Percentiles rank a stretch among this genome's conserved stretches.
Evolutionary conservation across 2,797 vertebrate genomes (phyloP).

Genomic region (Mormyrops attenuatus): DNA sequence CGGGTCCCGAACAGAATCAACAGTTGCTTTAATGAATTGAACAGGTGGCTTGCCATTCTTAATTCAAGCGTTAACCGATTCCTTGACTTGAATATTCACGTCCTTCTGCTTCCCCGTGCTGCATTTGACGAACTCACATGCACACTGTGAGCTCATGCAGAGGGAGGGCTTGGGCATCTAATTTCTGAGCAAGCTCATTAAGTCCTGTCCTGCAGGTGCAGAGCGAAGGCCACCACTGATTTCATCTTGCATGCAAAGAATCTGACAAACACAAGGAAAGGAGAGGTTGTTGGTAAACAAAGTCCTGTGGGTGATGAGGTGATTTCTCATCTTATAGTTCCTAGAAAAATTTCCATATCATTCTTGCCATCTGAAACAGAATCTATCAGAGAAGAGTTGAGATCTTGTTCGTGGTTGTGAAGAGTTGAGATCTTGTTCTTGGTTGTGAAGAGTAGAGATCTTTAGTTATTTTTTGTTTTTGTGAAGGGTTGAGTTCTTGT

Average conservation of each 20-base stretch:
- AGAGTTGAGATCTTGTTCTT: background rate
- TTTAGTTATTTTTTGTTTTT: background rate
- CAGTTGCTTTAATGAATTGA: constrained; percentile 53
- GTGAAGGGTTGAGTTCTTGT: background rate
- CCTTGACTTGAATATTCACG: constrained; percentile 54
- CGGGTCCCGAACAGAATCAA: constrained; percentile 46
- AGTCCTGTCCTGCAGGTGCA: background rate
- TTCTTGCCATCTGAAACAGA: background rate
- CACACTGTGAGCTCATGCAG: background rate
- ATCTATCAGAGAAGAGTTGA: background rate
- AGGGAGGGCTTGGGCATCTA: constrained; percentile 27
- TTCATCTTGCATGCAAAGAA: background rate
- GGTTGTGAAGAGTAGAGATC: background rate
- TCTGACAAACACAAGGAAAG: background rate
- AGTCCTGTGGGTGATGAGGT: background rate
- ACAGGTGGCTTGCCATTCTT: constrained; percentile 62
- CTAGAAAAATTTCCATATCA: background rate
- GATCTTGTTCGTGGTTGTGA: background rate
- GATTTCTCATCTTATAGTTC: background rate
- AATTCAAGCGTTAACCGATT: constrained; percentile 54
- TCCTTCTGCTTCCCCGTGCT: constrained; percentile 42
- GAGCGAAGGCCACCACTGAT: background rate
- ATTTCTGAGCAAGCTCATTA: constrained; percentile 20
- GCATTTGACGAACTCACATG: background rate
- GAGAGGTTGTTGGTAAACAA: background rate